Evolutionary conservation across 2,888 invertebrate genomes (phyloP).

Genomic region (Cerceris ruficornis): DNA sequence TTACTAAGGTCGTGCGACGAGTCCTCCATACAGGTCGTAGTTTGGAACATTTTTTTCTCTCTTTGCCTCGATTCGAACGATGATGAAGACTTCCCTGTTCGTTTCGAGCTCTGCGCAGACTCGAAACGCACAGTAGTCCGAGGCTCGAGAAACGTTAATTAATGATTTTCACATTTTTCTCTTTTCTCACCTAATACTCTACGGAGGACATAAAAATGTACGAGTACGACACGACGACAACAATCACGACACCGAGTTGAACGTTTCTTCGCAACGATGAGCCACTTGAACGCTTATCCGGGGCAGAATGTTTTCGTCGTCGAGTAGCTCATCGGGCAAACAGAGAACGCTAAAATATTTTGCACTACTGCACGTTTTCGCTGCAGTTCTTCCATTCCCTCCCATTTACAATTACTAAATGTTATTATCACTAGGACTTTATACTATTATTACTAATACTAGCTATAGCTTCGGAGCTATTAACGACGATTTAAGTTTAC

Average conservation of each 20-base stretch:
- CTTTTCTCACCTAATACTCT: conserved; percentile 43
- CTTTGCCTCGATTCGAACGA: conserved; percentile 8
- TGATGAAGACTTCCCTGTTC: conserved; percentile 7
- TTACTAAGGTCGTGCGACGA: conserved; percentile 39
- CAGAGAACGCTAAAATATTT: conserved; percentile 37
- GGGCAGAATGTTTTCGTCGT: conserved; percentile 36
- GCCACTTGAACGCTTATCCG: conserved; percentile 29
- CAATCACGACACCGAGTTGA: conserved; percentile 68
- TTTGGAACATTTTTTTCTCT: conserved; percentile 29
- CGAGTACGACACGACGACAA: conserved; percentile 63
- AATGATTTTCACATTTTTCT: conserved; percentile 16
- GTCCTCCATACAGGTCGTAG: conserved; percentile 33
- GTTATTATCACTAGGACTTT: conserved; percentile 34
- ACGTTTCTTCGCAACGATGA: conserved; percentile 20
- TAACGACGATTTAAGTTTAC: conserved; percentile 38
- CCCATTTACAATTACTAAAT: conserved; percentile 30
- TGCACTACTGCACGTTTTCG: conserved; percentile 31
- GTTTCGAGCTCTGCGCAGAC: conserved; percentile 64
- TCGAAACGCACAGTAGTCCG: conserved; percentile 49
- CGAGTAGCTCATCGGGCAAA: conserved; percentile 1
- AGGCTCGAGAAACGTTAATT: conserved; percentile 1
- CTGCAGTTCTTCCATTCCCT: conserved; percentile 7
- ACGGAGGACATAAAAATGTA: conserved; percentile 61
- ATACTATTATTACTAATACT: conserved; percentile 40
- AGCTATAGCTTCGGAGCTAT: conserved; percentile 40